Evolutionary conservation across 64 coral and sea anemone species (phyloP).

Genomic region (Cladopsammia gracilis): DNA sequence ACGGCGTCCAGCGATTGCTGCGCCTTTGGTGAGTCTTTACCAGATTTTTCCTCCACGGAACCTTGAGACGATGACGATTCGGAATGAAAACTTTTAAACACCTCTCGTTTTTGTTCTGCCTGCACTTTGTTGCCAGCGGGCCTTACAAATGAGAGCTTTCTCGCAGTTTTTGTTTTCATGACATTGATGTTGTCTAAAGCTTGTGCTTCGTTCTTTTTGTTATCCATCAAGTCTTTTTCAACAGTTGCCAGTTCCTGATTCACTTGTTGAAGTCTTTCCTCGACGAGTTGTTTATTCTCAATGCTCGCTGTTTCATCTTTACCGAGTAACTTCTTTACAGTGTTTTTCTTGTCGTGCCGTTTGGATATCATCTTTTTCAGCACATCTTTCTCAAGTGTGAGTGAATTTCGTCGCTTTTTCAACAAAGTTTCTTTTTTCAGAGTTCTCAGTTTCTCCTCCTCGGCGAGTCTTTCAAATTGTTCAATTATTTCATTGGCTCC

Average conservation of each 20-base stretch:
- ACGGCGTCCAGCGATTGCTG: constrained; percentile 41
- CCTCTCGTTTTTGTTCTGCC: constrained; percentile 40
- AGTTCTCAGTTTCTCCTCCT: constrained; percentile 86
- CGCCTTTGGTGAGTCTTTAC: background rate
- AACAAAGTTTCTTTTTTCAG: constrained; percentile 87
- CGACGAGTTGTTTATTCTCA: constrained; percentile 45
- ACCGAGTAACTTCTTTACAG: constrained; percentile 77
- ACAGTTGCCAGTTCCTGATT: constrained; percentile 71
- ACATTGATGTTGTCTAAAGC: constrained; percentile 74
- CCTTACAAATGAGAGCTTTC: constrained; percentile 57
- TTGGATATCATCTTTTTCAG: constrained; percentile 82
- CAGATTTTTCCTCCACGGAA: constrained; percentile 75
- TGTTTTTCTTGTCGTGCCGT: constrained; percentile 75
- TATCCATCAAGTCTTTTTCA: constrained; percentile 80
- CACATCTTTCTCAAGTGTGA: constrained; percentile 86
- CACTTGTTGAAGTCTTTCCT: constrained; percentile 77
- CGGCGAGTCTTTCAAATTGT: constrained; percentile 80
- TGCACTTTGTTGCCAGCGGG: background rate
- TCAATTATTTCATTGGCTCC: constrained; percentile 59
- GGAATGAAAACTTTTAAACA: constrained; percentile 57
- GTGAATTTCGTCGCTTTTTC: constrained; percentile 88
- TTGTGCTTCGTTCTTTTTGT: constrained; percentile 79
- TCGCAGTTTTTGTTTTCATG: constrained; percentile 74
- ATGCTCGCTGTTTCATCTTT: constrained; percentile 70
- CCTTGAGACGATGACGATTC: constrained; percentile 83